Evolutionary conservation across 2,888 invertebrate species (phyloP).

Genomic region (Itoplectis maculator): DNA sequence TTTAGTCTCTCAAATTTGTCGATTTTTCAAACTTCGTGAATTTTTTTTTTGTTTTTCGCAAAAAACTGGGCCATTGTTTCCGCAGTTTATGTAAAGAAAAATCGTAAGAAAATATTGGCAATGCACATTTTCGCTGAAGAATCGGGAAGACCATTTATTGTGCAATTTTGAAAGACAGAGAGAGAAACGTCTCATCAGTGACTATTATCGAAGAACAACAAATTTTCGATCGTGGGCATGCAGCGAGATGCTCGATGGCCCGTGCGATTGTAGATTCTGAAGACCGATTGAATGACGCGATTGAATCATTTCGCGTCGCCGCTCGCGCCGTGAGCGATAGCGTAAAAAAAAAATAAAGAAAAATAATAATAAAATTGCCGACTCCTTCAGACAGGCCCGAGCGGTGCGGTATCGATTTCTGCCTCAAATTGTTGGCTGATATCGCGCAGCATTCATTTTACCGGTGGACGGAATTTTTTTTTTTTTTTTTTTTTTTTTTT

Average conservation of each 20-base stretch:
- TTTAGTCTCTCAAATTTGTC: too few species aligned
- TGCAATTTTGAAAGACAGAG: not conserved
- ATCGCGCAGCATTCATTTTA: not conserved
- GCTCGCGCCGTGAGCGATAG: constrained; percentile 12
- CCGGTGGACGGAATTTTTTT: too few species aligned
- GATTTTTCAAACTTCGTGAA: too few species aligned
- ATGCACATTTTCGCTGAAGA: not conserved
- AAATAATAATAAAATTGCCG: not conserved
- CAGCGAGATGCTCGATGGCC: not conserved
- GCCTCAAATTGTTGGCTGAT: not conserved
- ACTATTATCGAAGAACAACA: constrained; percentile 29
- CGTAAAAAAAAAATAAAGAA: not conserved
- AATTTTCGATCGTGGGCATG: not conserved
- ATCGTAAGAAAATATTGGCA: too few species aligned
- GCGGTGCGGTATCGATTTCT: not conserved
- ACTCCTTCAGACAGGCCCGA: not conserved
- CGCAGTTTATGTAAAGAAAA: too few species aligned
- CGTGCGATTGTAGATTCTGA: constrained; percentile 39
- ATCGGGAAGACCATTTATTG: not conserved
- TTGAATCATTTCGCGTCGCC: constrained; percentile 17
- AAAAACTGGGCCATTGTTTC: too few species aligned
- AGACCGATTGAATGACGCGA: constrained; percentile 35
- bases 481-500: too few species aligned
- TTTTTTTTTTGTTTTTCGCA: too few species aligned
- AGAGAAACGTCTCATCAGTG: constrained; percentile 12